Percentiles rank a stretch among this genome's conserved stretches.
These are phyloP conservation scores for Nudaria mundana DNA, from an alignment of 2,888 invertebrate genomes.

Conservation along the genomic window DNA sequence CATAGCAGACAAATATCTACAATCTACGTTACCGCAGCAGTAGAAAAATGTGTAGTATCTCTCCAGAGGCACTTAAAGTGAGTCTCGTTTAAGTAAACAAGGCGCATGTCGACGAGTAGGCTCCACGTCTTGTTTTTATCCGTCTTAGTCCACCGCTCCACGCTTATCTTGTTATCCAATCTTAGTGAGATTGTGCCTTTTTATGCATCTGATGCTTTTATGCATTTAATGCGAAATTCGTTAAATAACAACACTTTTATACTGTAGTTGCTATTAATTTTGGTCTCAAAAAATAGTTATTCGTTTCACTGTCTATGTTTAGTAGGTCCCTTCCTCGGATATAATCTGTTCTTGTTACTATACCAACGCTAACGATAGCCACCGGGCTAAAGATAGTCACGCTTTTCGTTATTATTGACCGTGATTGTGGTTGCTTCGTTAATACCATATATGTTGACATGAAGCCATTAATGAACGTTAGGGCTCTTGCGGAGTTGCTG, in stretches of 20 bases:
- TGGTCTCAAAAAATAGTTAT: too few relatives aligned
- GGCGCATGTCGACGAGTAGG: constrained; percentile 69
- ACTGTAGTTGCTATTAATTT: constrained; percentile 17
- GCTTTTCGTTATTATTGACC: constrained; percentile 58
- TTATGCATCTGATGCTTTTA: constrained; percentile 60
- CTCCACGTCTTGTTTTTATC: constrained; percentile 74
- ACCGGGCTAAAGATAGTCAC: constrained; percentile 61
- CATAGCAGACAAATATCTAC: too few relatives aligned
- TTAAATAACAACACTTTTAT: constrained; percentile 32
- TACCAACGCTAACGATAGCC: constrained; percentile 22
- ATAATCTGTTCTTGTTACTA: neutral
- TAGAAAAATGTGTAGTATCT: constrained; percentile 34
- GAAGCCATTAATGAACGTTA: constrained; percentile 62
- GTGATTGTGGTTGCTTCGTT: constrained; percentile 38
- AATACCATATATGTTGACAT: constrained; percentile 37
- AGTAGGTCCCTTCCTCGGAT: constrained; percentile 4
- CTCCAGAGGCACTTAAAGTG: constrained; percentile 55
- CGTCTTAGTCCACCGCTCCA: constrained; percentile 68
- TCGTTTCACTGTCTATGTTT: too few relatives aligned
- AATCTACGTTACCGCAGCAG: too few relatives aligned
- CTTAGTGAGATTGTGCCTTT: constrained; percentile 74
- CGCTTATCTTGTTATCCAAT: constrained; percentile 81
- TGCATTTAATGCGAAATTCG: constrained; percentile 46
- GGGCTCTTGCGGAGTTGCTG: constrained; percentile 51
- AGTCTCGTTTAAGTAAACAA: constrained; percentile 78